Base-by-base conservation (phyloP, 2,797 vertebrate genomes). In the Megaceryle alcyon region DNA sequence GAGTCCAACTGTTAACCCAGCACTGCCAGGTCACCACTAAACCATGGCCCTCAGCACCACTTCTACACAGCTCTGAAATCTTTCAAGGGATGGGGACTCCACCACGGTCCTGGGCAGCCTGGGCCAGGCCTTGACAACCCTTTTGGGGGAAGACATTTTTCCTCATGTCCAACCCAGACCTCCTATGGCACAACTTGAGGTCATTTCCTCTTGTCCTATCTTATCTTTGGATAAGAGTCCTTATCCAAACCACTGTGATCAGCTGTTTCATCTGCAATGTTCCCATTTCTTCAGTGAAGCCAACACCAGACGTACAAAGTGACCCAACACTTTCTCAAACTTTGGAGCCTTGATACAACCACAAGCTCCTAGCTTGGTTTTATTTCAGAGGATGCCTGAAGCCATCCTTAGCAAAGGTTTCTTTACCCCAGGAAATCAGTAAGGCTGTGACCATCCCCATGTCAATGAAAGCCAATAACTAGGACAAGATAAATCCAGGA, bases 201-300 rank as follows among this genome's bases (percentile, higher is more conserved):
- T 14, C 14, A 11, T 43, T 64, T 31, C 14, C n/a, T 35, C 28
- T 64, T 59, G n/a, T 33, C n/a, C 54, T 41, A 19, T 29, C 60
- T 41, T 41, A 41, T 41, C 28, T 63, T 31, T 63, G 26, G 28
- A 20, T 41, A 44, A 72, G 20, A 33, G 28, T 22, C 10, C 33
- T 75, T 75, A 54, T 23, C 20, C 56, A 64, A 80, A 13, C 10
- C 3, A 7, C 46, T 4, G 3, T 0, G 0, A 43, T 39, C 54
- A 63, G 19, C 18, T 4, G 0, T 21, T 12, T 79, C 56, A 53
- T 6, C 48, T 28, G 31, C 61, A 64, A 7, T 0, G 0, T 66
- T 70, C 48, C 53, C 28, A 5, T 28, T 72, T 54, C 75, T 22
- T 17, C 31, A 20, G 35, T 7, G 49, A 66, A 81, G 69, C 14